Evolutionary conservation across 2,888 invertebrate genomes (phyloP).

Genomic region (Pristionchus fissidentatus): DNA sequence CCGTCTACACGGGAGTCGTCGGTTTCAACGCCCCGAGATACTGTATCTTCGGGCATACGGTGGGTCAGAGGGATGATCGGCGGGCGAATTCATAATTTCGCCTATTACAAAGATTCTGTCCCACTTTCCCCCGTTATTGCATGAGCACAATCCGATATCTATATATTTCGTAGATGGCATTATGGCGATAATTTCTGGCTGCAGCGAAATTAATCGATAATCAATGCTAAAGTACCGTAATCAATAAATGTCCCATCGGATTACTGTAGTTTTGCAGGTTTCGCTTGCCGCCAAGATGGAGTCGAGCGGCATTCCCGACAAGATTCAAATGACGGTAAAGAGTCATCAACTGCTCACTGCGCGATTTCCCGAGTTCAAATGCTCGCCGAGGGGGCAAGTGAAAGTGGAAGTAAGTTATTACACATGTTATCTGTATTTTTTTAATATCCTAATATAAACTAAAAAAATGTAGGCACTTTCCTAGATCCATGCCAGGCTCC

Average conservation of each 20-base stretch:
- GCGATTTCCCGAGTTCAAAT: conserved; percentile 67
- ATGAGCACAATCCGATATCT: no score
- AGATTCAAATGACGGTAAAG: conserved; percentile 70
- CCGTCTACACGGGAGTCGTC: conserved; percentile 73
- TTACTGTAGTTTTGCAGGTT: conserved; percentile 55
- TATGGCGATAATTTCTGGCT: no score
- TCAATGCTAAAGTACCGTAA: neutral
- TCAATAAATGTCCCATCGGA: neutral
- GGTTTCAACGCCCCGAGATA: conserved; percentile 73
- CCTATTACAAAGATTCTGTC: neutral
- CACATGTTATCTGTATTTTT: no score
- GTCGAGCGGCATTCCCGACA: conserved; percentile 68
- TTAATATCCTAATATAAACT: no score
- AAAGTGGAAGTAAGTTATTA: conserved; percentile 58
- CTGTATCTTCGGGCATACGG: conserved; percentile 73
- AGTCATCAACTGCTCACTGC: conserved; percentile 68
- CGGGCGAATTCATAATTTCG: no score
- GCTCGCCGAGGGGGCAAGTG: conserved; percentile 61
- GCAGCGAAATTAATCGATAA: no score
- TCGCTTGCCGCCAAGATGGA: conserved; percentile 74
- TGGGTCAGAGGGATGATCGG: conserved; percentile 43
- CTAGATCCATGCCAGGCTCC: no score
- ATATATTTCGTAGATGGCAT: neutral
- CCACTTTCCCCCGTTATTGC: neutral
- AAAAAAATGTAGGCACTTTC: no score